Evolutionary conservation across 2,113 vertebrate genomes (phyloP).

Genomic region (Callopanchax toddi): DNA sequence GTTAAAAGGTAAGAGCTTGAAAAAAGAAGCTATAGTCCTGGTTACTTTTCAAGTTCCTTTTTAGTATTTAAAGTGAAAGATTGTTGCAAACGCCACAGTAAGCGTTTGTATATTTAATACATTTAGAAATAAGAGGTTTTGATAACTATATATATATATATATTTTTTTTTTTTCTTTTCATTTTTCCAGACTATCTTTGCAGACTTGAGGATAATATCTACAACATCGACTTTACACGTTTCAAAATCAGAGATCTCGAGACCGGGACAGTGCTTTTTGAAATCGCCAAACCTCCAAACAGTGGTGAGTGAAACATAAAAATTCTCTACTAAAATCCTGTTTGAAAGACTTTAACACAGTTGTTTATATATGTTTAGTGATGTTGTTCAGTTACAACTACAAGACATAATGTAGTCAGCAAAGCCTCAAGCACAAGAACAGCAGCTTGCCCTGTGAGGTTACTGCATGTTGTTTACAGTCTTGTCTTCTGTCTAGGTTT

Average conservation of each 20-base stretch:
- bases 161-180: background rate
- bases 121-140: no score
- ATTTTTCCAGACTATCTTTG: conserved; percentile 90
- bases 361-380: no score
- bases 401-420: no score
- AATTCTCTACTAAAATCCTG: no score
- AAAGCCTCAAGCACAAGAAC: no score
- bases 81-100: background rate
- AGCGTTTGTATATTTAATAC: background rate
- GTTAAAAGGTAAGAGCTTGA: background rate
- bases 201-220: conserved; percentile 95
- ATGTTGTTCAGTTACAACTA: no score
- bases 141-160: no score
- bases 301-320: conserved; percentile 73
- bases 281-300: conserved; percentile 95
- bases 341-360: no score
- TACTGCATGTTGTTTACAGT: no score
- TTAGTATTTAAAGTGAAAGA: no score
- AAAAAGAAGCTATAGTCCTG: conserved; percentile 13
- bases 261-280: conserved; percentile 94
- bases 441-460: no score
- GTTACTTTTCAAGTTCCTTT: background rate
- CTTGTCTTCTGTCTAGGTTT: no score
- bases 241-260: conserved; percentile 98
- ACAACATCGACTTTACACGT: conserved; percentile 95